A percentile compares a stretch with the other conserved stretches of the same genome.
Conservation (phyloP, 1,140 invertebrate species). For the Conopomorpha cramerella region DNA sequence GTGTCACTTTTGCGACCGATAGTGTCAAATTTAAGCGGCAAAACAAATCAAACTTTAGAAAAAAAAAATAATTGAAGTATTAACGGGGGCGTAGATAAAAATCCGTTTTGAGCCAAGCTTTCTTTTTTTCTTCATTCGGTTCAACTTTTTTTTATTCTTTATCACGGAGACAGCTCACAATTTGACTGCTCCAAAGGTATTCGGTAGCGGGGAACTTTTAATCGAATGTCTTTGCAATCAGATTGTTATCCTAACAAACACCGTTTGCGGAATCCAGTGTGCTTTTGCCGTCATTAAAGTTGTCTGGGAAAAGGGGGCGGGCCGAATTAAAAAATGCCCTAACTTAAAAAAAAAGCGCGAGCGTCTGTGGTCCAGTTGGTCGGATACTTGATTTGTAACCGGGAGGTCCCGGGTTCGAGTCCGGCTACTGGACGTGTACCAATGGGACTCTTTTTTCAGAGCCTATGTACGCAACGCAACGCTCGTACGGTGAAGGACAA, state of each 20-base stretch:
- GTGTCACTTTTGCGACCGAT: too few species aligned
- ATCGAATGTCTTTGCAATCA: slow-evolving; percentile 43
- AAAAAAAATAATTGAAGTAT: slow-evolving; percentile 51
- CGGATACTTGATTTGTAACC: too few species aligned
- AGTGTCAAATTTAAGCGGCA: slow-evolving; percentile 11
- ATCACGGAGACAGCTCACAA: slow-evolving; percentile 52
- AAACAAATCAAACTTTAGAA: slow-evolving; percentile 34
- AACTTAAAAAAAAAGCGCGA: too few species aligned
- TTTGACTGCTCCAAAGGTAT: slow-evolving; percentile 54
- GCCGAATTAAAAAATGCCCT: too few species aligned
- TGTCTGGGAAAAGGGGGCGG: slow-evolving; percentile 7
- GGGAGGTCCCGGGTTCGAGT: too few species aligned
- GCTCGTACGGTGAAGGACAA: too few species aligned
- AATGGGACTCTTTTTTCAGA: too few species aligned
- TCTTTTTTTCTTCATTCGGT: too few species aligned
- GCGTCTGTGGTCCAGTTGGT: too few species aligned
- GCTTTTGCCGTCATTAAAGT: slow-evolving; percentile 7
- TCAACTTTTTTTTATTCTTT: too few species aligned
- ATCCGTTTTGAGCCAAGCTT: slow-evolving; percentile 25
- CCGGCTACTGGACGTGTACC: too few species aligned
- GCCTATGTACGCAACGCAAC: too few species aligned
- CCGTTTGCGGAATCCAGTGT: slow-evolving; percentile 3
- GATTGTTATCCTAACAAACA: slow-evolving; percentile 24
- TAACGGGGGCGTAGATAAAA: slow-evolving; percentile 48
- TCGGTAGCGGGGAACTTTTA: slow-evolving; percentile 49